A percentile compares a stretch with the other conserved stretches of the same genome.
Conservation (phyloP, 2,888 invertebrate species). For the Tridacna gigas region DNA sequence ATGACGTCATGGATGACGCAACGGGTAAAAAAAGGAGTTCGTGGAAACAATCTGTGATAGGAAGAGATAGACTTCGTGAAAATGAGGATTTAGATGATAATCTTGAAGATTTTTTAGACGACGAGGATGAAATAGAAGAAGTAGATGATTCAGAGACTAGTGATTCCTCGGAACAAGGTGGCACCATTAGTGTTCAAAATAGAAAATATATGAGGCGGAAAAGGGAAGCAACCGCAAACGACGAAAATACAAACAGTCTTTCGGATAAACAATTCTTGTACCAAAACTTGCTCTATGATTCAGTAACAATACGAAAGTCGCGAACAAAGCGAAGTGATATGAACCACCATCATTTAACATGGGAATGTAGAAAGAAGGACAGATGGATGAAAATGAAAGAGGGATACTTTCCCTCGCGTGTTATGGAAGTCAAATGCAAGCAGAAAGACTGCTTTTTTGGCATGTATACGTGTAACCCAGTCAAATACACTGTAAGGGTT, state of each 20-base stretch:
- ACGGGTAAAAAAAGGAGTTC: conserved; percentile 60
- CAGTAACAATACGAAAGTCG: conserved; percentile 48
- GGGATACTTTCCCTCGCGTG: conserved; percentile 76
- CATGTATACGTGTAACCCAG: conserved; percentile 78
- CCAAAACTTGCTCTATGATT: conserved; percentile 54
- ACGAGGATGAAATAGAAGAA: conserved; percentile 61
- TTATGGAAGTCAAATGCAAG: conserved; percentile 75
- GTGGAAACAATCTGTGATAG: conserved; percentile 52
- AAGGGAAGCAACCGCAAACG: conserved; percentile 44
- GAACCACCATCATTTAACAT: conserved; percentile 70
- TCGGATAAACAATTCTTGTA: conserved; percentile 55
- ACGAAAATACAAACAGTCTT: conserved; percentile 45
- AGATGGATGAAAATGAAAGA: conserved; percentile 70
- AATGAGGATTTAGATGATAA: conserved; percentile 48
- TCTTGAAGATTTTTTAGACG: conserved; percentile 47
- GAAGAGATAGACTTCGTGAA: neutral
- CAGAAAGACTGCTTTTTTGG: conserved; percentile 79
- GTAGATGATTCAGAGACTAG: conserved; percentile 14
- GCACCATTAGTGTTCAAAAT: conserved; percentile 63
- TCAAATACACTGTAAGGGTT: conserved; percentile 77
- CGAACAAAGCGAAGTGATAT: conserved; percentile 47
- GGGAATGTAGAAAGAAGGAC: conserved; percentile 77
- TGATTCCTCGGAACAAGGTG: conserved; percentile 25
- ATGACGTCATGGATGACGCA: conserved; percentile 52
- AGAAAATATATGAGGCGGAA: conserved; percentile 69